phyloP scores from a whole-genome alignment of 2,797 vertebrate genomes.

The Argya squamiceps region DNA sequence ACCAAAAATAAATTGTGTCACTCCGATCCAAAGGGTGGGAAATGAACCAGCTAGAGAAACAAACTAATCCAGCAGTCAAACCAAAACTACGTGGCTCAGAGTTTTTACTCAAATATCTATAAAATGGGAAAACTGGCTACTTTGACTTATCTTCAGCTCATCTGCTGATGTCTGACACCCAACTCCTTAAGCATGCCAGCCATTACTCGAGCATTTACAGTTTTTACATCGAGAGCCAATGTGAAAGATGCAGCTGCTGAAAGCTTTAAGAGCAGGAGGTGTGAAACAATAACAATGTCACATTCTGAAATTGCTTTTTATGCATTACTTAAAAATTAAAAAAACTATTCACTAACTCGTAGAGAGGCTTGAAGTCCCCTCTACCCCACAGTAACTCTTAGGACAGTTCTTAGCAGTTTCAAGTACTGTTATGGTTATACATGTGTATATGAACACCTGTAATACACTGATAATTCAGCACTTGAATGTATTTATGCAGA shows the following conservation, averaged over 20 bases:
- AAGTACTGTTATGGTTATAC: not conserved
- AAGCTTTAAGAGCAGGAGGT: not conserved
- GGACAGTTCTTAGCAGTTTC: not conserved
- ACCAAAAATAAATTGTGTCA: not conserved
- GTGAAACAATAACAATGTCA: slow-evolving; percentile 2
- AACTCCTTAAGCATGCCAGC: not conserved
- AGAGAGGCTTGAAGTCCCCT: not conserved
- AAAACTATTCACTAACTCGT: not conserved
- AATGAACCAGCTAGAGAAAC: not conserved
- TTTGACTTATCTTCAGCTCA: not conserved
- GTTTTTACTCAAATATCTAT: not conserved
- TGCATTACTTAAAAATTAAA: not conserved
- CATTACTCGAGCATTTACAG: not conserved
- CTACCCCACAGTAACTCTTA: not conserved
- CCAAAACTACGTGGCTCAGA: not conserved
- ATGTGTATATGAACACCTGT: not conserved
- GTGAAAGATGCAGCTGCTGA: slow-evolving; percentile 8
- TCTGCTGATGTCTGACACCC: not conserved
- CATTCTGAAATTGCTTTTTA: not conserved
- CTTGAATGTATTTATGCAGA: not conserved
- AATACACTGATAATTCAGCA: not conserved
- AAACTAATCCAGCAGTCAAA: not conserved
- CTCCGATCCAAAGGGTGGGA: not conserved
- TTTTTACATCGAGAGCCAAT: not conserved
- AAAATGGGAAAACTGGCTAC: not conserved